phyloP scores from a whole-genome alignment of 2,113 vertebrate genomes.

The Equus przewalskii region DNA sequence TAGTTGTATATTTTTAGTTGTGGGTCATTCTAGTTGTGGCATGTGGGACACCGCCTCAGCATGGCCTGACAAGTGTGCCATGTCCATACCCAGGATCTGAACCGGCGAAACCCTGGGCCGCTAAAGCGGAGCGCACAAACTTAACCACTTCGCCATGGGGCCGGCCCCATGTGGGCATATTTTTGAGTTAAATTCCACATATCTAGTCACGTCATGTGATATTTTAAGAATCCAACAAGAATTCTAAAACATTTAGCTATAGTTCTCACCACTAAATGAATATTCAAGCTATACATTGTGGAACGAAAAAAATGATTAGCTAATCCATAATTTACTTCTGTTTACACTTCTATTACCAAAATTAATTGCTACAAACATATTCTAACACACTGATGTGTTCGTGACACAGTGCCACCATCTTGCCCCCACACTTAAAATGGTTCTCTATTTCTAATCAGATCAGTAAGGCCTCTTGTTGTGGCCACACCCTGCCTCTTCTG shows the following conservation, averaged over 20 bases:
- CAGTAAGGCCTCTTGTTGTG: neutral
- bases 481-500: neutral
- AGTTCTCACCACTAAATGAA: constrained; percentile 24
- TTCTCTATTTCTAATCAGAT: constrained; percentile 5
- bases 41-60: too few relatives aligned
- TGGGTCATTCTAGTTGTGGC: too few relatives aligned
- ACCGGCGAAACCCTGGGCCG: too few relatives aligned
- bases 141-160: too few relatives aligned
- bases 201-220: neutral
- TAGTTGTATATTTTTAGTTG: too few relatives aligned
- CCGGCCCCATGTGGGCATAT: neutral
- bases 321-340: constrained; percentile 42
- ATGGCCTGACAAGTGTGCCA: too few relatives aligned
- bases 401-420: neutral
- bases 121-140: too few relatives aligned
- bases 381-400: neutral
- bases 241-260: constrained; percentile 33
- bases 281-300: constrained; percentile 9
- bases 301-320: constrained; percentile 49
- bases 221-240: constrained; percentile 54
- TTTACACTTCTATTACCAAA: constrained; percentile 29
- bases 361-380: constrained; percentile 45
- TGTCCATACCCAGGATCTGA: too few relatives aligned
- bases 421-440: neutral
- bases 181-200: constrained; percentile 60